phyloP scores from a whole-genome alignment of 2,888 invertebrate species.

The Tetheella fluctuosa region DNA sequence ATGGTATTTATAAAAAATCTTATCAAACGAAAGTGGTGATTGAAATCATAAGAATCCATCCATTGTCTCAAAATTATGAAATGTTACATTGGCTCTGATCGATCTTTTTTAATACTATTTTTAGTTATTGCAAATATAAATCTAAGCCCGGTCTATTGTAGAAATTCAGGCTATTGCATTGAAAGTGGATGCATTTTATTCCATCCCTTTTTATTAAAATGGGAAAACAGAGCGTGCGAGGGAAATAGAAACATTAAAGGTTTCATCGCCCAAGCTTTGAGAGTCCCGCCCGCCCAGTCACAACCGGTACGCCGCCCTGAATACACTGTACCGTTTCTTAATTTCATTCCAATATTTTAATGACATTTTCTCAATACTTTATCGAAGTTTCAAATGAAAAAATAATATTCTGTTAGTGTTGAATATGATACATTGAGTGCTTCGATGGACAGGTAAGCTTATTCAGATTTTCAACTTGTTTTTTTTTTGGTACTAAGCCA shows the following conservation, averaged over 20 bases:
- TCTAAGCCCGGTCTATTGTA: slow-evolving; percentile 24
- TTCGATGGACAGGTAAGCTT: slow-evolving; percentile 36
- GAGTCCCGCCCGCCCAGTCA: slow-evolving; percentile 81
- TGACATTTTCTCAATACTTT: background rate
- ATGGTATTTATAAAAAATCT: no score
- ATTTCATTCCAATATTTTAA: slow-evolving; percentile 3
- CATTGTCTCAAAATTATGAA: background rate
- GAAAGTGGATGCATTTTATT: slow-evolving; percentile 58
- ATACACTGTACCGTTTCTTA: slow-evolving; percentile 40
- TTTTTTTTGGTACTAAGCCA: slow-evolving; percentile 13
- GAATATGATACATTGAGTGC: slow-evolving; percentile 13
- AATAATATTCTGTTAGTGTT: slow-evolving; percentile 15
- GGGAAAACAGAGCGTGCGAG: slow-evolving; percentile 47
- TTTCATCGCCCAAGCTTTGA: slow-evolving; percentile 62
- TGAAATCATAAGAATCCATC: background rate
- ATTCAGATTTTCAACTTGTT: slow-evolving; percentile 16
- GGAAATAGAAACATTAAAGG: slow-evolving; percentile 63
- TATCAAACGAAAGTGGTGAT: no score
- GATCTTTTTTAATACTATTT: slow-evolving; percentile 34
- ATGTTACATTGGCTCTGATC: slow-evolving; percentile 22
- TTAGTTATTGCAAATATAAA: slow-evolving; percentile 36
- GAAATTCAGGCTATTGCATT: slow-evolving; percentile 45
- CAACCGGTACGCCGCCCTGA: slow-evolving; percentile 61
- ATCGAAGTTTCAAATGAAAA: slow-evolving; percentile 11
- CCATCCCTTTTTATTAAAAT: slow-evolving; percentile 53